Conservation (phyloP, 2,888 invertebrate genomes). For the Erebia aethiops region DNA sequence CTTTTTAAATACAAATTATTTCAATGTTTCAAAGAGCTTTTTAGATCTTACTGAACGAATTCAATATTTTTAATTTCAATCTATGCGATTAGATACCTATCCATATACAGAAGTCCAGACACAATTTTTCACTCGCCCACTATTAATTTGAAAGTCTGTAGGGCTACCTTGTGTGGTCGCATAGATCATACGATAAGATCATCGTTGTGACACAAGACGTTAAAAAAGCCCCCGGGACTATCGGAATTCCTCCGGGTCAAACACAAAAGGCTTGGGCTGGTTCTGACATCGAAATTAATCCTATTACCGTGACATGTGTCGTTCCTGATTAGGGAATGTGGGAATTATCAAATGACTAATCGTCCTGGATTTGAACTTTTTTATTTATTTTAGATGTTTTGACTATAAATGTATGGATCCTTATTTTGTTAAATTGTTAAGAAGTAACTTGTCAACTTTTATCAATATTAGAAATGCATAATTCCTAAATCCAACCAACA, state of each 20-base stretch:
- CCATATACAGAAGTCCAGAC: slow-evolving; percentile 15
- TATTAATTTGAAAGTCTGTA: slow-evolving; percentile 26
- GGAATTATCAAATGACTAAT: slow-evolving; percentile 26
- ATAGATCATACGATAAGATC: slow-evolving; percentile 56
- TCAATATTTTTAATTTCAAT: too few species aligned
- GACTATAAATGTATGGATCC: too few species aligned
- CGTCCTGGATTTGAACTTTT: slow-evolving; percentile 7
- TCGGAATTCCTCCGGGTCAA: slow-evolving; percentile 49
- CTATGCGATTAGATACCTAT: background rate
- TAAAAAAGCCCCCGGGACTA: slow-evolving; percentile 48
- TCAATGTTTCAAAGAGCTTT: background rate
- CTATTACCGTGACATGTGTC: slow-evolving; percentile 64
- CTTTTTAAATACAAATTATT: background rate
- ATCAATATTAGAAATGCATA: too few species aligned
- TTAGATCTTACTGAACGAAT: too few species aligned
- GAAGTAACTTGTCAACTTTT: too few species aligned
- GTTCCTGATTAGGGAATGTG: slow-evolving; percentile 47
- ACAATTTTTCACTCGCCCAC: slow-evolving; percentile 22
- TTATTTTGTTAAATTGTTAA: too few species aligned
- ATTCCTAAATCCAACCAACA: too few species aligned
- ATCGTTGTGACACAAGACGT: slow-evolving; percentile 49
- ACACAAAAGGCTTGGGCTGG: slow-evolving; percentile 45
- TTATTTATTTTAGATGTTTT: background rate
- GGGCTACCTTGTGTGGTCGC: slow-evolving; percentile 52
- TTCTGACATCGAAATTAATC: slow-evolving; percentile 59